Percentiles rank a stretch among this genome's conserved stretches.
Evolutionary conservation across 1,140 invertebrate species (phyloP).

Genomic region (Coptotermes formosanus): DNA sequence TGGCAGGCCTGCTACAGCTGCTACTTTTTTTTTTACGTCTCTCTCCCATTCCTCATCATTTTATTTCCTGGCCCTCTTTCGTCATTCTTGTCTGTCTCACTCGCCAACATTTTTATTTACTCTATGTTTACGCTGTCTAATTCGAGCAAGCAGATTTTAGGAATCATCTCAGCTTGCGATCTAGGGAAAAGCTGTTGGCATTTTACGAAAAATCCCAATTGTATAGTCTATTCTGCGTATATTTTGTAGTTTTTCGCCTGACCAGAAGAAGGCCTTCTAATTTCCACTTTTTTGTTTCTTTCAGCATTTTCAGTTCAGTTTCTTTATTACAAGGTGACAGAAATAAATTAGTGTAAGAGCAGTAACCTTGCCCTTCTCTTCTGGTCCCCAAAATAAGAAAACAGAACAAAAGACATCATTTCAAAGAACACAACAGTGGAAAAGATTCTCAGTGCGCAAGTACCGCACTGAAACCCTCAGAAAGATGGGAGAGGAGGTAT

Average conservation of each 20-base stretch:
- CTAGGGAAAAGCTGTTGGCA: neutral
- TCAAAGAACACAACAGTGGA: too few relatives aligned
- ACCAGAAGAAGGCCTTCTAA: neutral
- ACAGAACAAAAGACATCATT: too few relatives aligned
- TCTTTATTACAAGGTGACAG: neutral
- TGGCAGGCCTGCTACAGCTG: slow-evolving; percentile 28
- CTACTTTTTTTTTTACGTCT: neutral
- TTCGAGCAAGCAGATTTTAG: neutral
- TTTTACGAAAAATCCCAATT: neutral
- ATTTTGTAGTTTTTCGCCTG: neutral
- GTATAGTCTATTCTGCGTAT: neutral
- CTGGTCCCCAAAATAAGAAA: too few relatives aligned
- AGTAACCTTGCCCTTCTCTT: too few relatives aligned
- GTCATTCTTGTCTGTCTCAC: neutral
- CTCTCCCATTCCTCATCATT: neutral
- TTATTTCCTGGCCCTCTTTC: neutral
- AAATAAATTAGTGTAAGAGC: neutral
- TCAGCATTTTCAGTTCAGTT: neutral
- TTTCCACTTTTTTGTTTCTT: neutral
- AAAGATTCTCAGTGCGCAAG: too few relatives aligned
- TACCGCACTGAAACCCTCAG: too few relatives aligned
- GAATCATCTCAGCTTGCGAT: neutral
- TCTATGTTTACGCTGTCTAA: neutral
- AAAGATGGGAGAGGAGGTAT: too few relatives aligned
- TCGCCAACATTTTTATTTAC: neutral